These are phyloP conservation scores for Setophaga coronata DNA, from an alignment of 2,113 vertebrate species.

Conservation along the genomic window DNA sequence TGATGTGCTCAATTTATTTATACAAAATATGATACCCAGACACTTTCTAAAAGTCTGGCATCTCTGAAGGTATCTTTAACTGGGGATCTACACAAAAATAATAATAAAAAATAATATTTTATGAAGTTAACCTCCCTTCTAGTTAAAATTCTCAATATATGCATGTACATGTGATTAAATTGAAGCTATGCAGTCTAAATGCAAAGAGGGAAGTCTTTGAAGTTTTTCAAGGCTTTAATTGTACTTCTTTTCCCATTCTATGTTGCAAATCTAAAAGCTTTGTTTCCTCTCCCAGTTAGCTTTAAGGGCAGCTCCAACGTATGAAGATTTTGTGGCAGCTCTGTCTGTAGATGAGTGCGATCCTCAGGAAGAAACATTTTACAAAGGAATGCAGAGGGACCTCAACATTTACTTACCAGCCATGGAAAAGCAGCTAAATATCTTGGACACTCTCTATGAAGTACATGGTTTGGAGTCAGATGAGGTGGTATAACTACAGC, in stretches of 20 bases:
- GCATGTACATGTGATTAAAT: fast-evolving
- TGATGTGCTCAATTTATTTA: background rate
- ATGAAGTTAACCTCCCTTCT: background rate
- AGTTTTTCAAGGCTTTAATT: background rate
- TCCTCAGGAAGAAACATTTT: conserved; percentile 85
- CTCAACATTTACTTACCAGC: conserved; percentile 91
- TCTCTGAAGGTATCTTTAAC: background rate
- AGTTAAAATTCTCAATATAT: background rate
- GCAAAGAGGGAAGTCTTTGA: background rate
- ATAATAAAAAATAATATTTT: background rate
- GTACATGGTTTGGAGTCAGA: conserved; percentile 93
- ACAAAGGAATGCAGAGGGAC: conserved; percentile 85
- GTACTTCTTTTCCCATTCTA: background rate
- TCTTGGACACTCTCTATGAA: conserved; percentile 91
- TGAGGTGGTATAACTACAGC: conserved; percentile 88
- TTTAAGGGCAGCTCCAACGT: conserved; percentile 90
- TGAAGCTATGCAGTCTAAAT: background rate
- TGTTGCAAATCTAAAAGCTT: background rate
- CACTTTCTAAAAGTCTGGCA: background rate
- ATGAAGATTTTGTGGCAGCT: conserved; percentile 88
- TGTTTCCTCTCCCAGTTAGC: conserved; percentile 82
- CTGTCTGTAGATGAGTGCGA: conserved; percentile 85
- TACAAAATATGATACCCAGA: background rate
- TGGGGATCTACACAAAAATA: background rate
- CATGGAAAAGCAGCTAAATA: conserved; percentile 90